Evolutionary conservation across 2,113 vertebrate species (phyloP).

Genomic region (Cyprinus carpio): DNA sequence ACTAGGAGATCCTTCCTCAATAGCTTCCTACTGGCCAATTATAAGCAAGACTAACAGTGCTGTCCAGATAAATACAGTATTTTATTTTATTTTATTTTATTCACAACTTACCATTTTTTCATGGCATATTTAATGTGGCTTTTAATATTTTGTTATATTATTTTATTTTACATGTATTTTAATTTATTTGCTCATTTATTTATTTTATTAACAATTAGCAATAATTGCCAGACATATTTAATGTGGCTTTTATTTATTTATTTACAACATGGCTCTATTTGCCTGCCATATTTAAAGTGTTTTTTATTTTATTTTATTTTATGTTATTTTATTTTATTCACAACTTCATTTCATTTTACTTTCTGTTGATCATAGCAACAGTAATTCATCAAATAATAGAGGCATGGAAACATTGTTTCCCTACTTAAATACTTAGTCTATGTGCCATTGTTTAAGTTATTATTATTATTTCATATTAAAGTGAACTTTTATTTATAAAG

Average conservation of each 20-base stretch:
- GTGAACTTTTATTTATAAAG: too few species aligned
- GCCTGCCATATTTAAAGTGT: not conserved
- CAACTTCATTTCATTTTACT: too few species aligned
- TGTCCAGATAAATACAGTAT: not conserved
- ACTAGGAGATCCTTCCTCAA: constrained; percentile 11
- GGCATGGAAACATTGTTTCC: not conserved
- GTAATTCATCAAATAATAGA: not conserved
- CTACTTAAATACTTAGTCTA: not conserved
- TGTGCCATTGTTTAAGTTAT: too few species aligned
- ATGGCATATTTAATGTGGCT: not conserved
- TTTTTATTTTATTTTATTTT: not conserved
- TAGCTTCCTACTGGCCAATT: constrained; percentile 1
- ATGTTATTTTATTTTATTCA: too few species aligned
- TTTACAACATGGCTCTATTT: not conserved
- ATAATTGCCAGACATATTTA: not conserved
- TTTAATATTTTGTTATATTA: not conserved
- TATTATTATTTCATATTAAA: too few species aligned
- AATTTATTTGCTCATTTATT: too few species aligned
- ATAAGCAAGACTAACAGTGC: not conserved
- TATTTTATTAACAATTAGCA: too few species aligned
- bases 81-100: not conserved
- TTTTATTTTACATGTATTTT: too few species aligned
- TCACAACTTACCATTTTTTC: not conserved
- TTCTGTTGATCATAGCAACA: not conserved
- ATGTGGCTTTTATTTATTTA: not conserved